Conservation (phyloP, 2,888 invertebrate species). For the Patella caerulea region DNA sequence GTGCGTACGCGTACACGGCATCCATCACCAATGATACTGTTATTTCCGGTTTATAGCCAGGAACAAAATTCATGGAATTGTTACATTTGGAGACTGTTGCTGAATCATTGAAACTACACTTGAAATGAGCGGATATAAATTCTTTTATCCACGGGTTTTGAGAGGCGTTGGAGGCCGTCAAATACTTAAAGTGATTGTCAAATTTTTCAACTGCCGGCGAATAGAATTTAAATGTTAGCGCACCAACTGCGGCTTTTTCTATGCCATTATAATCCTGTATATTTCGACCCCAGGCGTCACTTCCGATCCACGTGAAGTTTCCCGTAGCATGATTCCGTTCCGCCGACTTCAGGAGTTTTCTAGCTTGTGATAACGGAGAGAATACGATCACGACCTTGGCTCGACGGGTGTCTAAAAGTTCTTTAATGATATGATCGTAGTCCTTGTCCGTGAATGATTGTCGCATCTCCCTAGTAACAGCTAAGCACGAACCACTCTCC, state of each 20-base stretch:
- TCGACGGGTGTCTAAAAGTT: constrained; percentile 18
- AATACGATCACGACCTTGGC: constrained; percentile 41
- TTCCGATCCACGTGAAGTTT: constrained; percentile 45
- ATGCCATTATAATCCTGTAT: constrained; percentile 36
- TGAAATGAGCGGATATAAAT: constrained; percentile 32
- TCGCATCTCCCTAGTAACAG: constrained; percentile 26
- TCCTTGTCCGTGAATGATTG: constrained; percentile 30
- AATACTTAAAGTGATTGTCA: constrained; percentile 37
- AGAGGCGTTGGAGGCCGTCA: constrained; percentile 10
- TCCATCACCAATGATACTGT: constrained; percentile 40
- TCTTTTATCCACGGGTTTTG: constrained; percentile 44
- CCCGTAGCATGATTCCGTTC: constrained; percentile 27
- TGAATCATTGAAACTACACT: constrained; percentile 26
- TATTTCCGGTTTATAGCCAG: constrained; percentile 31
- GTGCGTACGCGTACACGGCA: constrained; percentile 40
- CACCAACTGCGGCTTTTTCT: constrained; percentile 37
- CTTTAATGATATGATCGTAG: constrained; percentile 34
- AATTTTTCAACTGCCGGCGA: constrained; percentile 37
- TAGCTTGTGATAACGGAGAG: constrained; percentile 30
- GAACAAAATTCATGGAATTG: constrained; percentile 1
- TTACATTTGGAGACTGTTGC: background rate
- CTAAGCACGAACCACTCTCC: constrained; percentile 37
- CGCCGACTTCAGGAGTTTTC: constrained; percentile 31
- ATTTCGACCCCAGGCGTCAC: constrained; percentile 45
- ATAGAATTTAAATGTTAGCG: constrained; percentile 38